These are phyloP conservation scores for Paedocypris micromegethes DNA, from an alignment of 2,797 vertebrate species.

Conservation along the genomic window DNA sequence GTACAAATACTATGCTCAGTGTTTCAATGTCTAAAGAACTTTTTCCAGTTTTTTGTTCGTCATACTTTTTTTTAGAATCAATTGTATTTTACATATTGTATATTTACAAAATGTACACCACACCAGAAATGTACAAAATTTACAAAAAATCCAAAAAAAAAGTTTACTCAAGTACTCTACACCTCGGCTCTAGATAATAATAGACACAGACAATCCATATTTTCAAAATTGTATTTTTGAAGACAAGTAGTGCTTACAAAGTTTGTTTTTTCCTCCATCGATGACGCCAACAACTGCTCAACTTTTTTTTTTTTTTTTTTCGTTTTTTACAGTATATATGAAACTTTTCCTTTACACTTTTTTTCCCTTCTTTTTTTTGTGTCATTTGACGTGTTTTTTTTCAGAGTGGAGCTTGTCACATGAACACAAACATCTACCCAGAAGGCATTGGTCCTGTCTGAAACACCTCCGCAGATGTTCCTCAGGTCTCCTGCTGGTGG, in stretches of 20 bases:
- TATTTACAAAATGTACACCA: too few relatives aligned
- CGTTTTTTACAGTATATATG: conserved; percentile 71
- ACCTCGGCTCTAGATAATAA: background rate
- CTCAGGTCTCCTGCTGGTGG: conserved; percentile 33
- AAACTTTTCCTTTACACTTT: conserved; percentile 59
- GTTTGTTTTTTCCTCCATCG: conserved; percentile 70
- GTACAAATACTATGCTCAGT: too few relatives aligned
- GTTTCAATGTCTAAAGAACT: too few relatives aligned
- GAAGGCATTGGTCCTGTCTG: conserved; percentile 58
- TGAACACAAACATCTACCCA: conserved; percentile 71
- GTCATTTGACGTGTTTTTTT: conserved; percentile 20
- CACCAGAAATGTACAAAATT: too few relatives aligned
- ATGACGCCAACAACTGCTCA: conserved; percentile 75
- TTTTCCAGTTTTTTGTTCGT: too few relatives aligned
- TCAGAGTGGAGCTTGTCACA: conserved; percentile 78
- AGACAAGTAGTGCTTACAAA: conserved; percentile 91
- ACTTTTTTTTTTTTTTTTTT: conserved; percentile 54
- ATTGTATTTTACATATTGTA: too few relatives aligned
- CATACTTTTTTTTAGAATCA: too few relatives aligned
- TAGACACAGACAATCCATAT: conserved; percentile 33
- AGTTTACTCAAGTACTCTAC: too few relatives aligned
- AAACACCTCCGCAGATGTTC: conserved; percentile 43
- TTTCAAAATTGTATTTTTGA: conserved; percentile 76
- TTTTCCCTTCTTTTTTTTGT: conserved; percentile 25
- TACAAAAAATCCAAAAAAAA: too few relatives aligned